Evolutionary conservation across 2,113 vertebrate species (phyloP).

Genomic region (Rutilus rutilus): DNA sequence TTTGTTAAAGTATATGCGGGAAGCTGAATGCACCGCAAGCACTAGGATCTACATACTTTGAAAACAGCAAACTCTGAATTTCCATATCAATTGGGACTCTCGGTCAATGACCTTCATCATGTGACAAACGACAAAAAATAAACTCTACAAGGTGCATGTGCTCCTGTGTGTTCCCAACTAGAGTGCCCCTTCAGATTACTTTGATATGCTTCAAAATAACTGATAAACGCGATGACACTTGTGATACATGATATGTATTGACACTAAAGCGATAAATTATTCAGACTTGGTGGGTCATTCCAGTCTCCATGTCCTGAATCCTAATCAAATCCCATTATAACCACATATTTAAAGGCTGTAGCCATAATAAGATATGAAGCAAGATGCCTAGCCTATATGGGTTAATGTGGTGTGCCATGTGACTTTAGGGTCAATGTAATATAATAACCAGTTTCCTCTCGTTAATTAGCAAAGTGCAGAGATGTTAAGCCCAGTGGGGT

Average conservation of each 20-base stretch:
- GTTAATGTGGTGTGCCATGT: constrained; percentile 1
- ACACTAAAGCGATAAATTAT: constrained; percentile 31
- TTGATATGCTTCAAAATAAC: constrained; percentile 41
- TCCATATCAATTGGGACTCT: constrained; percentile 49
- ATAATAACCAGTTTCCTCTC: constrained; percentile 44
- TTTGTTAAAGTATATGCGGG: constrained; percentile 1
- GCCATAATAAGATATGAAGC: constrained; percentile 37
- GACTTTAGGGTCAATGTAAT: constrained; percentile 48
- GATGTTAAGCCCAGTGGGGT: constrained; percentile 40
- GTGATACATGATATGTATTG: not conserved
- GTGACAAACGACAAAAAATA: constrained; percentile 11
- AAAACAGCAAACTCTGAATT: constrained; percentile 28
- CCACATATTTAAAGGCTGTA: constrained; percentile 31
- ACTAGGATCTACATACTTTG: constrained; percentile 18
- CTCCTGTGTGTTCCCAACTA: not conserved
- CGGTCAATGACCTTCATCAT: constrained; percentile 43
- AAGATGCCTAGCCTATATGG: constrained; percentile 41
- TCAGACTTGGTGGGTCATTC: constrained; percentile 28
- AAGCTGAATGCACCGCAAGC: constrained; percentile 21
- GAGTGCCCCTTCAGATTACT: not conserved
- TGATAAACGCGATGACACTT: constrained; percentile 1
- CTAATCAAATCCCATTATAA: constrained; percentile 30
- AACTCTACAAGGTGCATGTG: not conserved
- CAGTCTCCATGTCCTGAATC: constrained; percentile 17
- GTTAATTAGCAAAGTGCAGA: constrained; percentile 52